These are phyloP conservation scores for Glaucidium brasilianum DNA, from an alignment of 2,113 vertebrate species.

Conservation along the genomic window DNA sequence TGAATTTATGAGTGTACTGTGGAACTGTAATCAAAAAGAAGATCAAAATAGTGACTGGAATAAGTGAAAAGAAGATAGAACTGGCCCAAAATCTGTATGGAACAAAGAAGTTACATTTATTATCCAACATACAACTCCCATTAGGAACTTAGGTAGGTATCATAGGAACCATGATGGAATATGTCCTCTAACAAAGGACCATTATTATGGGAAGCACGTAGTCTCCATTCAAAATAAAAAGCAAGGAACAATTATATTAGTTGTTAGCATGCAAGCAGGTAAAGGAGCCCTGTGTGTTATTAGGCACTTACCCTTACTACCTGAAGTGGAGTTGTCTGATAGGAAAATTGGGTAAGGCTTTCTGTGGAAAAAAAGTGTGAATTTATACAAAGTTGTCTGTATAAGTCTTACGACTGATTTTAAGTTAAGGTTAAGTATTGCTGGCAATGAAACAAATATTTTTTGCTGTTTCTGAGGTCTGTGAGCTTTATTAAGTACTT, in stretches of 20 bases:
- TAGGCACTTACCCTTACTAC: neutral
- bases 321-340: neutral
- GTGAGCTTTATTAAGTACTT: neutral
- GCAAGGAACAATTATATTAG: neutral
- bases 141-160: conserved; percentile 2
- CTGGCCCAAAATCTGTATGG: neutral
- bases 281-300: neutral
- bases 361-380: neutral
- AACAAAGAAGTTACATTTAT: conserved; percentile 47
- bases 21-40: conserved; percentile 42
- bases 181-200: conserved; percentile 25
- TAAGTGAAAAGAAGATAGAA: conserved; percentile 42
- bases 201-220: conserved; percentile 41
- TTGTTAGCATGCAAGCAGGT: neutral
- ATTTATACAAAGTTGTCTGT: neutral
- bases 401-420: neutral
- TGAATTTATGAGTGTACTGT: conserved; percentile 11
- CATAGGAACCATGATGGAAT: neutral
- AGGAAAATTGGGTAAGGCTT: neutral
- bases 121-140: conserved; percentile 12
- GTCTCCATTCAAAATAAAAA: conserved; percentile 37
- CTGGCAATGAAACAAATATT: neutral
- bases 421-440: neutral
- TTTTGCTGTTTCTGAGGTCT: neutral
- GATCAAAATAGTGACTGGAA: conserved; percentile 39